Evolutionary conservation across 2,888 invertebrate genomes (phyloP).

Genomic region (Scaptomyza reducta): DNA sequence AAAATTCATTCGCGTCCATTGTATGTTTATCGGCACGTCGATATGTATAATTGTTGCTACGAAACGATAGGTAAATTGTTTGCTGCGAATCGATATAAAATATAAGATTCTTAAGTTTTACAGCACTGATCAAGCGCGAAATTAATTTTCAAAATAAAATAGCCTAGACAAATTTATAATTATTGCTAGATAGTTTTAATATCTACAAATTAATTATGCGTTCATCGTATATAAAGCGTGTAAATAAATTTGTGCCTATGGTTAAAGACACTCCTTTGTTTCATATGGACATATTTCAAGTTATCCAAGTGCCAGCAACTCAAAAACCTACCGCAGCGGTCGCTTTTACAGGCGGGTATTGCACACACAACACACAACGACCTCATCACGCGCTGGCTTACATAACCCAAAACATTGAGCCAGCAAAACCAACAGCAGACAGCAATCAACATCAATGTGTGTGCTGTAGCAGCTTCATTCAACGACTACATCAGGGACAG

Average conservation of each 20-base stretch:
- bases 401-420: conserved; percentile 58
- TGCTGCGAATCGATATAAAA: not conserved
- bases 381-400: conserved; percentile 53
- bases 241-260: not conserved
- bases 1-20: not conserved
- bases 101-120: not conserved
- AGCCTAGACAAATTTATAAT: not conserved
- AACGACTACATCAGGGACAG: conserved; percentile 36
- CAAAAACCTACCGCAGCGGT: conserved; percentile 70
- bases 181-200: not conserved
- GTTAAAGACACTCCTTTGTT: conserved; percentile 7
- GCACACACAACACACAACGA: conserved; percentile 56
- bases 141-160: conserved; percentile 2
- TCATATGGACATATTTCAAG: not conserved
- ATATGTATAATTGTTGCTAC: conserved; percentile 17
- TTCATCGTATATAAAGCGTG: not conserved
- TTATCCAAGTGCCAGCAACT: conserved; percentile 16
- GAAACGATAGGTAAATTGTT: conserved; percentile 16
- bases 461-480: conserved; percentile 49
- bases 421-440: conserved; percentile 52
- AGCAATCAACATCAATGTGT: conserved; percentile 64
- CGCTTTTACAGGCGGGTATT: conserved; percentile 30
- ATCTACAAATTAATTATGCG: not conserved
- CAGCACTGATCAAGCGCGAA: conserved; percentile 41
- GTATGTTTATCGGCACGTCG: not conserved